Percentiles rank a stretch among this genome's conserved stretches.
phyloP scores from a whole-genome alignment of 2,113 vertebrate genomes.

The Leptocoma aspasia region DNA sequence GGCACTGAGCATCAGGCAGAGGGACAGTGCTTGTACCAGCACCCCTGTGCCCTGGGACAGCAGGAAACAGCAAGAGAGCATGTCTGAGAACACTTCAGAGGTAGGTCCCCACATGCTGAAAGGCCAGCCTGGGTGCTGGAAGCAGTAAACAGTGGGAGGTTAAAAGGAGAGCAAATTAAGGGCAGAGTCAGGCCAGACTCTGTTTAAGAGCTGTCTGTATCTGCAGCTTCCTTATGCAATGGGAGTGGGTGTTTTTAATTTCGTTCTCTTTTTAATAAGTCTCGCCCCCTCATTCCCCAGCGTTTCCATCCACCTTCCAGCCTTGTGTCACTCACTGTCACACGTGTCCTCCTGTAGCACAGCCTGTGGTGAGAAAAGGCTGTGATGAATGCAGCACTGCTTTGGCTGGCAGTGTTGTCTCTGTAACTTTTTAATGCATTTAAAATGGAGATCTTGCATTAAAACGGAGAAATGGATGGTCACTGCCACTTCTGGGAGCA shows the following conservation, averaged over 20 bases:
- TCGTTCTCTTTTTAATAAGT: slow-evolving; percentile 23
- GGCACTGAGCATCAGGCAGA: slow-evolving; percentile 87
- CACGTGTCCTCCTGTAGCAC: not conserved
- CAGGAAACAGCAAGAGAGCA: slow-evolving; percentile 51
- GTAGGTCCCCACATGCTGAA: slow-evolving; percentile 51
- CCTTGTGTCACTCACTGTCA: slow-evolving; percentile 45
- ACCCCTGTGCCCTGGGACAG: slow-evolving; percentile 63
- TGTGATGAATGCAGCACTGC: not conserved
- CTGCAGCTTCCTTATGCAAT: slow-evolving; percentile 26
- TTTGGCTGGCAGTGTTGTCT: not conserved
- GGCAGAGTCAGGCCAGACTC: slow-evolving; percentile 18
- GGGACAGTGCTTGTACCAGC: slow-evolving; percentile 61
- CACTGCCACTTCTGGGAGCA: not conserved
- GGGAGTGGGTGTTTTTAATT: slow-evolving; percentile 39
- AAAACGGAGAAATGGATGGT: not conserved
- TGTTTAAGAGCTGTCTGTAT: slow-evolving; percentile 42
- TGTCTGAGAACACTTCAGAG: slow-evolving; percentile 62
- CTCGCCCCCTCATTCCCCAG: slow-evolving; percentile 41
- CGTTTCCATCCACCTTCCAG: not conserved
- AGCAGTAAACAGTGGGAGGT: not conserved
- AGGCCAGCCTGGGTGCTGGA: not conserved
- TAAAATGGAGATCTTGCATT: not conserved
- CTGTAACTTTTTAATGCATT: not conserved
- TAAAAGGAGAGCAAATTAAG: slow-evolving; percentile 11
- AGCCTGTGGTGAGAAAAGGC: not conserved